Evolutionary conservation across 2,797 vertebrate genomes (phyloP), one percentile per base, ranked within the genome.

Genomic region (Hippocampus kuda): DNA sequence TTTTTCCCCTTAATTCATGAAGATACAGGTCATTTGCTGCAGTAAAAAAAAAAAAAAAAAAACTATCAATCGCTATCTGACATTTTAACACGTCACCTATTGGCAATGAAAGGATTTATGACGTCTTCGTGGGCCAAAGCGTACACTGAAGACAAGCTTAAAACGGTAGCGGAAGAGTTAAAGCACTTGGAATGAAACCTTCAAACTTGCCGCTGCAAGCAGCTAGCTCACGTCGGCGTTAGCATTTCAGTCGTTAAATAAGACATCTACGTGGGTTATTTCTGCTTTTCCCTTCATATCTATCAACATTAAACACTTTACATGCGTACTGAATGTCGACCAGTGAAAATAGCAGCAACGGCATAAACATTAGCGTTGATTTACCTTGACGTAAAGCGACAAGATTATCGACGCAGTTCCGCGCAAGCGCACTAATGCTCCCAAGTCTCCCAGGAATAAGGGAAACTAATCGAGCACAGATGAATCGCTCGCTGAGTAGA

Each of bases 401-500:
- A 15, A 56, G n/a, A 56, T 9, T 8, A 18, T 6, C 1, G 11
- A 24, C 18, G 27, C 26, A 16, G 27, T 7, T 60, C 8, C 7
- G 27, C 59, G 59, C 59, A 60, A 9, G 59, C 59, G 59, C 16
- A 60, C 8, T 60, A 18, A 30, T 20, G 2, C 16, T 60, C 60
- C 16, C 20, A 62, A 2, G 27, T 20, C 44, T 46, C 11, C 8
- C 1, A 4, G 11, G 34, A 8, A 3, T 1, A 7, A 42, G 34
- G 18, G 20, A n/a, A 62, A 42, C 20, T n/a, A 62, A 62, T 62
- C 34, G 60, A 62, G 60, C 60, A 42, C 20, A 62, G 60, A 62
- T n/a, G 18, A 6, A 59, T 54, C 51, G 51, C 22, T 54, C 51
- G 9, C 22, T 10, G 22, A 18, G 57, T 34, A 15, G 6, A 20